Conservation (phyloP, 2,888 invertebrate species). For the Mamestra brassicae region DNA sequence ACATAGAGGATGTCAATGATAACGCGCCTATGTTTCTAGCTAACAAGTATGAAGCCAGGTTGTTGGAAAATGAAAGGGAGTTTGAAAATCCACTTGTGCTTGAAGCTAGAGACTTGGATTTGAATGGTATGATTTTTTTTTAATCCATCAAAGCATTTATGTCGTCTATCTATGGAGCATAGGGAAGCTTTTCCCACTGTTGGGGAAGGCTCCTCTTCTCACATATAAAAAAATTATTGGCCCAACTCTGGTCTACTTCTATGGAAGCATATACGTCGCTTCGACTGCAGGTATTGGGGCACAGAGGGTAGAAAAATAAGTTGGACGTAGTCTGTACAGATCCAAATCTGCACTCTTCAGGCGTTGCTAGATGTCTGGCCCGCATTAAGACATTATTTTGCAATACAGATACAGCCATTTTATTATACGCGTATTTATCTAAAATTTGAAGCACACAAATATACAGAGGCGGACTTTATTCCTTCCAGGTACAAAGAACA, state of each 20-base stretch:
- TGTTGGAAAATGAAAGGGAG: constrained; percentile 95
- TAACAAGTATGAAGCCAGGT: constrained; percentile 95
- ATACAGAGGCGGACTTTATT: neutral
- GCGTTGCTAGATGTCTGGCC: too few species aligned
- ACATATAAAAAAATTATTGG: too few species aligned
- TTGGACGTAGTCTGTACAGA: neutral
- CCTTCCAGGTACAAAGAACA: constrained; percentile 94
- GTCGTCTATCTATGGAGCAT: neutral
- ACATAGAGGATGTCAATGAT: constrained; percentile 97
- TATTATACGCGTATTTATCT: too few species aligned
- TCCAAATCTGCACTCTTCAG: neutral
- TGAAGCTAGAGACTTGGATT: constrained; percentile 96
- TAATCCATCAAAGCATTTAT: neutral
- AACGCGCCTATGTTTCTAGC: constrained; percentile 96
- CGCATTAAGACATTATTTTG: neutral
- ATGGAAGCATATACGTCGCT: too few species aligned
- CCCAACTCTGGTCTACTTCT: neutral
- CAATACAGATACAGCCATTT: neutral
- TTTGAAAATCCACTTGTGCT: constrained; percentile 95
- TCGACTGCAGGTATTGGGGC: neutral
- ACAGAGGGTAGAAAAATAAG: neutral
- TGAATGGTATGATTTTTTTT: constrained; percentile 92
- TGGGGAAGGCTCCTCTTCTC: neutral
- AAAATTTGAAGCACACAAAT: neutral
- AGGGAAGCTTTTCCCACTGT: neutral